Base-by-base conservation (phyloP, 2,113 vertebrate genomes). In the Parus major region DNA sequence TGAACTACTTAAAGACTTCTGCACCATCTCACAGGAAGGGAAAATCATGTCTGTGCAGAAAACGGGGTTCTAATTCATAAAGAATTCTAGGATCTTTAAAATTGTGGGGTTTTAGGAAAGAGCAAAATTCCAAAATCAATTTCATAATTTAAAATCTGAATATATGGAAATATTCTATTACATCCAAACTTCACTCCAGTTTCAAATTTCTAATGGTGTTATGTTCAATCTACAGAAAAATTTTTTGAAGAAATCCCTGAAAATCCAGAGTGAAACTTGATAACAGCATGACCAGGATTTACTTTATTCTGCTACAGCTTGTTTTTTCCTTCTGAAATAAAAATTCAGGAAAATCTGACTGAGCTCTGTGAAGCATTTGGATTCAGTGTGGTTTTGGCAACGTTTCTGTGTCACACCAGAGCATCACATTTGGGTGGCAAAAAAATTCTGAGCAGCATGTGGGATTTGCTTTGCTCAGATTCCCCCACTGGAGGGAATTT, bases 31-130 rank as follows among this genome's bases (percentile, higher is more conserved):
- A n/a, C 0, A 49, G 79, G 36, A 50, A 36, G 16, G 11, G 8
- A 15, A 35, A 57, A 56, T 7, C 13, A 23, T 8, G 3, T 22
- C 20, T 7, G 0, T 7, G 35, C 27, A 60, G 59, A 46, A 80
- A 44, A 55, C 4, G 1, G 9, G 3, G 4, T 7, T 29, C 33
- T 11, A 52, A 13, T 42, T 76, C n/a, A 18, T 20, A 44, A 88
- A 60, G 29, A 60, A 65, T 52, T 68, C 21, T 1, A 12, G 9
- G 53, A 60, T 86, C 70, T 65, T 59, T 7, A 23, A 80, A 92
- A n/a, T 41, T 0, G 0, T 36, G 21, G 3, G 0, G 0, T 66
- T 41, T 76, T 28, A 46, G 29, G 24, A 15, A 25, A 33, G 44
- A 90, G 41, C 11, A 16, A 36, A 88, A 55, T 50, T 71, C 53